A percentile compares a stretch with the other conserved stretches of the same genome.
Conservation (phyloP, 2,113 vertebrate genomes). For the Oncorhynchus mykiss region DNA sequence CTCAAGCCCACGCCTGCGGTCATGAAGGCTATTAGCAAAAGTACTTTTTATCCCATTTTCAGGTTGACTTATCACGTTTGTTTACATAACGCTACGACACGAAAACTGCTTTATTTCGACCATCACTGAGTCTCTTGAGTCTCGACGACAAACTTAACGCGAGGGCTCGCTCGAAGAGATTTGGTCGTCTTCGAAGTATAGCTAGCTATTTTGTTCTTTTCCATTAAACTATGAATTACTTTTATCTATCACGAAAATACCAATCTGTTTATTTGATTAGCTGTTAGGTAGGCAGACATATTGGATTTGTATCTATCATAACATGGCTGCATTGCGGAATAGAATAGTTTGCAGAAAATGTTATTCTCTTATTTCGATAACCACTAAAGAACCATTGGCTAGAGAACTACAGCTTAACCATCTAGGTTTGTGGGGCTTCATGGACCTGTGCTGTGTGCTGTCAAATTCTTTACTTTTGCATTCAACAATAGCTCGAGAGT, state of each 20-base stretch:
- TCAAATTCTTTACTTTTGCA: conserved; percentile 35
- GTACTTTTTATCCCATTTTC: too few relatives aligned
- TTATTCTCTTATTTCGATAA: background rate
- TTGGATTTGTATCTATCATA: too few relatives aligned
- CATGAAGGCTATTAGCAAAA: too few relatives aligned
- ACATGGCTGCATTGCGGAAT: too few relatives aligned
- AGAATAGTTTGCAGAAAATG: too few relatives aligned
- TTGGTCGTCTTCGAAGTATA: background rate
- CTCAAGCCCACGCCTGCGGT: too few relatives aligned
- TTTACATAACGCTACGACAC: conserved; percentile 3
- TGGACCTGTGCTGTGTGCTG: conserved; percentile 21
- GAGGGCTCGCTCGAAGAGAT: background rate
- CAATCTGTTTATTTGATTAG: background rate
- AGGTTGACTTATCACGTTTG: background rate
- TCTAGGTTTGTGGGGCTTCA: conserved; percentile 36
- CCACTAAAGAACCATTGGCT: background rate
- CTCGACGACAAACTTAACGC: background rate
- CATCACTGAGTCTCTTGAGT: too few relatives aligned
- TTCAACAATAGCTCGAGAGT: conserved; percentile 30
- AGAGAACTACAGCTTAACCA: too few relatives aligned
- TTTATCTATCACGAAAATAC: background rate
- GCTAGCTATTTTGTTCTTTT: background rate
- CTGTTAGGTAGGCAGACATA: too few relatives aligned
- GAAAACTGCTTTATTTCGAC: background rate
- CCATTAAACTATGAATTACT: background rate